Conservation (phyloP, 2,113 vertebrate genomes). For the Cervus canadensis region DNA sequence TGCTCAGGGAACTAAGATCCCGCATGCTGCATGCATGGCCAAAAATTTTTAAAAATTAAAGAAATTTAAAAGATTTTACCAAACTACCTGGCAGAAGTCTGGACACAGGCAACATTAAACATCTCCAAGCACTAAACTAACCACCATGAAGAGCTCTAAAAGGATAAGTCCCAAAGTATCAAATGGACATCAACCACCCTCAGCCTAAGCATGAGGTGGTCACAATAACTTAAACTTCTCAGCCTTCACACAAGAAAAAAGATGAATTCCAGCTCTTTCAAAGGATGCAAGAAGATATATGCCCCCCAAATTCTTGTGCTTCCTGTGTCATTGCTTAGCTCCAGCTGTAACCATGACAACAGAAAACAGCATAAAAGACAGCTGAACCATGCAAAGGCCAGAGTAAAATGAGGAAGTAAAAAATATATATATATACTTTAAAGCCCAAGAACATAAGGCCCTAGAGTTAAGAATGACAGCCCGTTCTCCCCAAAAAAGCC, state of each 20-base stretch:
- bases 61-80: neutral
- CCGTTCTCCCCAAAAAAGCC: neutral
- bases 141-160: neutral
- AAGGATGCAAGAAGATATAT: neutral
- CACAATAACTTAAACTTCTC: neutral
- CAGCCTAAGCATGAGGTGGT: neutral
- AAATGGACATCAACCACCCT: neutral
- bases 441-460: neutral
- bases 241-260: neutral
- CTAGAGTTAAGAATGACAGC: neutral
- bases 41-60: neutral
- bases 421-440: neutral
- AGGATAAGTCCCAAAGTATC: constrained; percentile 31
- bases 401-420: constrained; percentile 2
- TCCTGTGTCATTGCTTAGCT: constrained; percentile 12
- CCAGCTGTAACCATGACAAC: constrained; percentile 46
- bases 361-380: constrained; percentile 38
- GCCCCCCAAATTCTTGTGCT: constrained; percentile 2
- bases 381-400: constrained; percentile 24
- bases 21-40: neutral
- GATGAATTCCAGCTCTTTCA: neutral
- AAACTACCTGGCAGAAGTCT: neutral
- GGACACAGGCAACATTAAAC: neutral
- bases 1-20: neutral
- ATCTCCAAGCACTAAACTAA: constrained; percentile 13